Percentiles rank a stretch among this genome's conserved stretches.
phyloP scores from a whole-genome alignment of 1,140 invertebrate species.

The Ceratina calcarata region DNA sequence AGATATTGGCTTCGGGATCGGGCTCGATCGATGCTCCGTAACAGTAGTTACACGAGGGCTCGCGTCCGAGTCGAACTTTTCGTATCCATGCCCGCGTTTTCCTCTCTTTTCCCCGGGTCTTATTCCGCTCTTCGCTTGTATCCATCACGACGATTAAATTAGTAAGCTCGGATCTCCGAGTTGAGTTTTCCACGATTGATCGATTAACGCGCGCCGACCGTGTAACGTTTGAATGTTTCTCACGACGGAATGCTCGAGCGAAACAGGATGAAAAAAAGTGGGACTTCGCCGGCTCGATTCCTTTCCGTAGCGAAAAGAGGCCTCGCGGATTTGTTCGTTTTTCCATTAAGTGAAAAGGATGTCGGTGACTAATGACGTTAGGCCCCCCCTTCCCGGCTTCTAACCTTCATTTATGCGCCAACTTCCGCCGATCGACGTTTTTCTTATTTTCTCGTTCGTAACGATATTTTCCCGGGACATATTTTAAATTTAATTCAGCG shows the following conservation, averaged over 20 bases:
- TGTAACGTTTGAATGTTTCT: slow-evolving; percentile 29
- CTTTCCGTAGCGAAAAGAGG: slow-evolving; percentile 9
- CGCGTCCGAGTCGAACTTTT: slow-evolving; percentile 39
- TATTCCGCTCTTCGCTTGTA: neutral
- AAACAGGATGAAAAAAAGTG: neutral
- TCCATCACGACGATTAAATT: slow-evolving; percentile 58
- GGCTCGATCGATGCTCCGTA: slow-evolving; percentile 62
- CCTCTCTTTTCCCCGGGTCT: slow-evolving; percentile 4
- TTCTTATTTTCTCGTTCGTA: neutral
- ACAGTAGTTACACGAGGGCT: slow-evolving; percentile 46
- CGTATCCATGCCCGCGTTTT: slow-evolving; percentile 23
- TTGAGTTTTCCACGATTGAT: slow-evolving; percentile 18
- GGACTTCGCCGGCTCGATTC: neutral
- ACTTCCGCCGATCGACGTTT: neutral
- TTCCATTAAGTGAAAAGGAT: slow-evolving; percentile 7
- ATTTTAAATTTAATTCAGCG: neutral
- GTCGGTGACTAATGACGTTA: slow-evolving; percentile 23
- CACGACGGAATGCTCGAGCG: neutral
- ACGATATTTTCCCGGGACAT: too few species aligned
- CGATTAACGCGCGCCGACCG: slow-evolving; percentile 15
- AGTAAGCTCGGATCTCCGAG: slow-evolving; percentile 27
- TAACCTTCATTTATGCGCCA: slow-evolving; percentile 21
- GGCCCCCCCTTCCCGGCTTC: neutral
- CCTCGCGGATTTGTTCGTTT: slow-evolving; percentile 8
- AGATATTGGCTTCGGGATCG: slow-evolving; percentile 70